Percentiles rank a stretch among this genome's conserved stretches.
phyloP scores from a whole-genome alignment of 2,888 invertebrate species.

The Stenodera caucasica region DNA sequence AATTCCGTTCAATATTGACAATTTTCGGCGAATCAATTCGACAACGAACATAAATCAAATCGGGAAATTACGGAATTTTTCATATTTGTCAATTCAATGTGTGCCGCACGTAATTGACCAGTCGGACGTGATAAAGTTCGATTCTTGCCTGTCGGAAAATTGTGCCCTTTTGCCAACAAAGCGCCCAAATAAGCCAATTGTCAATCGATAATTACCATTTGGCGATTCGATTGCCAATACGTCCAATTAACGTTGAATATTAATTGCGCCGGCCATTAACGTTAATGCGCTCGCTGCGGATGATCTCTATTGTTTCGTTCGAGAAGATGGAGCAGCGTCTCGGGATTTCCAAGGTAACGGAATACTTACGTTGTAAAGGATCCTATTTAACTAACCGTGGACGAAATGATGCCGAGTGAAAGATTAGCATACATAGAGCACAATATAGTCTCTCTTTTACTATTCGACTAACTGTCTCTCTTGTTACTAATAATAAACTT shows the following conservation, averaged over 20 bases:
- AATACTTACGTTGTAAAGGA: slow-evolving; percentile 32
- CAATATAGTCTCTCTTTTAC: slow-evolving; percentile 23
- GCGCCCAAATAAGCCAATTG: not conserved
- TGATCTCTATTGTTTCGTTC: not conserved
- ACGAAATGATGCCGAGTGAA: slow-evolving; percentile 35
- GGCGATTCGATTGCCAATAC: too few species aligned
- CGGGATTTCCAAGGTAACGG: slow-evolving; percentile 32
- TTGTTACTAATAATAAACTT: slow-evolving; percentile 49
- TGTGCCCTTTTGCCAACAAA: not conserved
- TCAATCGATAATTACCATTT: not conserved
- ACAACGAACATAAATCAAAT: slow-evolving; percentile 21
- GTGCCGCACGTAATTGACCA: slow-evolving; percentile 41
- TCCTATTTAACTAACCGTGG: slow-evolving; percentile 38
- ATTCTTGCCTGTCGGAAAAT: too few species aligned
- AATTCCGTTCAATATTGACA: too few species aligned
- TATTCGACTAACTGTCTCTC: too few species aligned
- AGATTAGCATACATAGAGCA: slow-evolving; percentile 49
- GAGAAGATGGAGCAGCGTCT: not conserved
- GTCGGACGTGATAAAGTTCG: slow-evolving; percentile 29
- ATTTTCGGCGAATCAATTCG: slow-evolving; percentile 13
- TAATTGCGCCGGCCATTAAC: too few species aligned
- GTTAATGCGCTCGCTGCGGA: not conserved
- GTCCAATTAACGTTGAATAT: too few species aligned
- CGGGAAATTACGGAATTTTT: slow-evolving; percentile 36
- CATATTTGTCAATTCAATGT: slow-evolving; percentile 44